Evolutionary conservation across 2,797 vertebrate genomes (phyloP).

Genomic region (Anguilla megastoma): DNA sequence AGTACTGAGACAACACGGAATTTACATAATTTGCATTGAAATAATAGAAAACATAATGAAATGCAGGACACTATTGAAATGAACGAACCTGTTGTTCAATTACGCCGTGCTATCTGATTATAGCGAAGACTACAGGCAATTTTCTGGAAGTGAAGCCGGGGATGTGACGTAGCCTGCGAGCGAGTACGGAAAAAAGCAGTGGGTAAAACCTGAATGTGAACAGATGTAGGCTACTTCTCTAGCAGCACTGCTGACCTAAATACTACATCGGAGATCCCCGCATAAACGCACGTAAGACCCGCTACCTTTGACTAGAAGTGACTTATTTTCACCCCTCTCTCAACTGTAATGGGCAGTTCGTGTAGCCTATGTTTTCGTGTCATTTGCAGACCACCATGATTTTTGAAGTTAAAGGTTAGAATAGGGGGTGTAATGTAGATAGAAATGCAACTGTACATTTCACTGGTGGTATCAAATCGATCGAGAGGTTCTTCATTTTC

Average conservation of each 20-base stretch:
- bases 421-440: neutral
- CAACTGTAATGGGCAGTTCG: neutral
- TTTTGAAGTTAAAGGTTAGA: neutral
- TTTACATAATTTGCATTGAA: slow-evolving; percentile 16
- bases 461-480: neutral
- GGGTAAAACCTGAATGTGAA: neutral
- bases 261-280: neutral
- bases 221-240: neutral
- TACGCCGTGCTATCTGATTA: neutral
- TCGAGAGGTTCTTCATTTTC: neutral
- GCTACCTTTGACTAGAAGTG: neutral
- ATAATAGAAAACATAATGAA: slow-evolving; percentile 45
- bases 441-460: neutral
- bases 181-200: neutral
- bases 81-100: neutral
- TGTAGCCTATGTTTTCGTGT: neutral
- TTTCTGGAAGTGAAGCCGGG: neutral
- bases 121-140: neutral
- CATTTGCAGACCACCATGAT: neutral
- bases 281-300: neutral
- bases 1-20: neutral
- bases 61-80: slow-evolving; percentile 40
- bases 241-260: neutral
- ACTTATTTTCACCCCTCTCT: neutral
- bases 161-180: neutral